Base-by-base conservation (phyloP, 2,797 vertebrate genomes). In the Cottoperca gobio region DNA sequence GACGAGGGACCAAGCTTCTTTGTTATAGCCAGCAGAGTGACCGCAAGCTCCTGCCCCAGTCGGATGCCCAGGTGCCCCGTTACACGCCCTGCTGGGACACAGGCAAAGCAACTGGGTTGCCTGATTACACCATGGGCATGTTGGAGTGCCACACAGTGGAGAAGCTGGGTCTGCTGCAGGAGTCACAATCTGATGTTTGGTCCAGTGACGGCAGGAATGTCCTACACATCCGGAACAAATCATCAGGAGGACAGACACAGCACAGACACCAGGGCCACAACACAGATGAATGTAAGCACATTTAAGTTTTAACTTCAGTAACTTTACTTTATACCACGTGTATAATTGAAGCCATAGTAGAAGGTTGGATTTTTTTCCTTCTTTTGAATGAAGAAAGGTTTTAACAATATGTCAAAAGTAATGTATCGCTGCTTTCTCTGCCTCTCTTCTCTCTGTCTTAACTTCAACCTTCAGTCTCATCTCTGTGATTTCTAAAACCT, bases 41-140 rank as follows among this genome's bases (percentile, higher is more conserved):
- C 70, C 82, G 94, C 88, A 97, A 95, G 74, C 86, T 97, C 43
- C 90, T 97, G 37, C 96, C 96, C 3, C 97, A 96, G 83, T 95
- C 95, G 3, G 97, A 97, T 24, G 95, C 96, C 19, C 97, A 96
- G 81, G 97, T 99, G 67, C 98, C 98, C 26, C 96, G 96, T 62
- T 99, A 99, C 75, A 90, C 97, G 1, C 96, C 96, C 9, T 94
- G 93, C 78, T 97, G 97, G 96, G 90, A 95, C 79, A 91, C 88
- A 48, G 92, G 90, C 46, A 92, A 69, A 62, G 89, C 93, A 5
- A 87, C 95, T 0, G 90, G 78, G 4, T 76, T 89, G 57, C 83
- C 90, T 1, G 90, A 90, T 26, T 92, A 88, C 59, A 10, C 88
- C 6, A 70, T 86, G 77, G 88, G 90, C 73, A 95, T 97, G 89